Conservation (phyloP, 2,797 vertebrate species). For the Gambelia wislizenii region DNA sequence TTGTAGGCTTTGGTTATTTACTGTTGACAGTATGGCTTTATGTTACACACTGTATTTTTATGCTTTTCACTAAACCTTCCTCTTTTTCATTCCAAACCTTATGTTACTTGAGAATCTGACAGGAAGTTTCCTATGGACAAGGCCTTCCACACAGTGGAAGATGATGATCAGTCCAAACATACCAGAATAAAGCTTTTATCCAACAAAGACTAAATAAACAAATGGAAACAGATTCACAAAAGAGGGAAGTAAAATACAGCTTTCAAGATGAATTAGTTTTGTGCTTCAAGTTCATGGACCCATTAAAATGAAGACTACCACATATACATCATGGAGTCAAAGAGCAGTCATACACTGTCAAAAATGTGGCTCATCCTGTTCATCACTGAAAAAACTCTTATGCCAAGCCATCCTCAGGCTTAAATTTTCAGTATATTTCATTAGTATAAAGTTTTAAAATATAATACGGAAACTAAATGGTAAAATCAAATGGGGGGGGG, state of each 20-base stretch:
- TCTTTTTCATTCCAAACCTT: constrained; percentile 67
- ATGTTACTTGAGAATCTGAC: constrained; percentile 68
- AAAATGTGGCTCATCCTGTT: neutral
- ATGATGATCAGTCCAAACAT: constrained; percentile 47
- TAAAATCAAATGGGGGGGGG: neutral
- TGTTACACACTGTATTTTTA: constrained; percentile 65
- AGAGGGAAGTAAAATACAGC: constrained; percentile 50
- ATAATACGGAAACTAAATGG: neutral
- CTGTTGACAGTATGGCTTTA: constrained; percentile 59
- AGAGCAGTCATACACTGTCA: neutral
- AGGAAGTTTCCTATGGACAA: constrained; percentile 60
- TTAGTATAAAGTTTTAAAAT: neutral
- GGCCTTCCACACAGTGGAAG: constrained; percentile 58
- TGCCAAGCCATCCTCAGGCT: constrained; percentile 8
- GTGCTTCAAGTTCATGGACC: constrained; percentile 27
- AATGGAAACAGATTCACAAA: constrained; percentile 25
- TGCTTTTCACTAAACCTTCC: constrained; percentile 70
- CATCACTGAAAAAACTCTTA: neutral
- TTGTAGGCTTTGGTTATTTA: constrained; percentile 62
- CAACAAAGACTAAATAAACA: constrained; percentile 35
- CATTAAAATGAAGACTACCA: neutral
- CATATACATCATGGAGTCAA: neutral
- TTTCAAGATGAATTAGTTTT: constrained; percentile 35
- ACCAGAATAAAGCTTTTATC: constrained; percentile 50
- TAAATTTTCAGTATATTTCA: constrained; percentile 50